Base-by-base conservation (phyloP, 2,113 vertebrate genomes). In the Elanoides forficatus region DNA sequence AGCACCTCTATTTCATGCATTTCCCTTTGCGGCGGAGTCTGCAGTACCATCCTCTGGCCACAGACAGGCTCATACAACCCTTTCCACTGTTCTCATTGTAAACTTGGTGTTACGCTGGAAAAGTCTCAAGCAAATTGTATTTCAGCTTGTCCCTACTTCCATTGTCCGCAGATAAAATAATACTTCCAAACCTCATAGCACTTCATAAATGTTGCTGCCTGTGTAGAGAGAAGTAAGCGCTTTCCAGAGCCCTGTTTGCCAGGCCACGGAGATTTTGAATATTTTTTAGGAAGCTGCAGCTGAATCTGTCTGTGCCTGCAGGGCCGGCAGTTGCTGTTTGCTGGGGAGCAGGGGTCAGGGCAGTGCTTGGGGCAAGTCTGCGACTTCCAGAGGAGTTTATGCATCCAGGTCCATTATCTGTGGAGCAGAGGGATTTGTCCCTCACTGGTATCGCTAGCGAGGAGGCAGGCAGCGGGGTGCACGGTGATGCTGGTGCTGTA, bases 401-500 rank as follows among this genome's bases (percentile, higher is more conserved):
- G 14, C 15, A 47, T 55, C 52, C 45, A 26, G 34, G 12, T 19
- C 32, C 4, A 1, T 74, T 66, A 21, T 21, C 12, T 60, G 20
- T 55, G 88, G 47, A 88, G 74, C 47, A 59, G 52, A 75, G 10
- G 50, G 76, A 7, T 58, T 67, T 78, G 42, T 30, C 17, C 59
- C 27, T 74, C 0, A 0, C 23, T 48, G 45, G 53, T 60, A 15
- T 19, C 0, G 3, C 40, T 73, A 43, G 34, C 0, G 7, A 26
- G 56, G 63, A 83, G 36, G 53, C 30, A 82, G 68, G 14, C n/a
- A 60, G 36, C 0, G 8, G 67, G 18, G 34, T 34, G 50, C 13
- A 4, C 0, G 2, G 70, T 17, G 79, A 4, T 80, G 58, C 34
- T 59, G 52, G 26, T 70, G 88, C 70, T 90, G 25, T 23, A 26